Conservation (phyloP, 2,888 invertebrate species). For the Lottia gigantea region DNA sequence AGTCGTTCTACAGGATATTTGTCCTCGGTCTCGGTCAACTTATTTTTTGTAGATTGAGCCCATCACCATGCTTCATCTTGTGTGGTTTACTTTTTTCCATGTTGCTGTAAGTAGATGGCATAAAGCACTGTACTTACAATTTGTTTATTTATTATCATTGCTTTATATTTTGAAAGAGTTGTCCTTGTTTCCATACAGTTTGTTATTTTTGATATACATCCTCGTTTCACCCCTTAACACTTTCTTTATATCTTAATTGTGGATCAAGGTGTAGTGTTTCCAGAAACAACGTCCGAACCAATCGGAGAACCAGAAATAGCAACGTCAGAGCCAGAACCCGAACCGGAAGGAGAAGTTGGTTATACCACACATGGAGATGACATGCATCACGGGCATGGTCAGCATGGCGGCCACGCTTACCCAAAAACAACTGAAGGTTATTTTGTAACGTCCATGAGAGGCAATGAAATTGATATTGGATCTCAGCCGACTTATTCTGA, state of each 20-base stretch:
- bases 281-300: background rate
- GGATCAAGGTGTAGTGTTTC: background rate
- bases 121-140: constrained; percentile 1
- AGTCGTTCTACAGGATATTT: no score
- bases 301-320: background rate
- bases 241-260: constrained; percentile 6
- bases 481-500: background rate
- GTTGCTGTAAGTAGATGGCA: constrained; percentile 4
- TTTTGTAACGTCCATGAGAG: background rate
- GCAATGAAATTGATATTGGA: background rate
- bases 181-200: no score
- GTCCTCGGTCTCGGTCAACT: no score
- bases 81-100: constrained; percentile 5
- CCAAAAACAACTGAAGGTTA: no score
- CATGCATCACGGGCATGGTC: no score
- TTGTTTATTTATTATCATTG: no score
- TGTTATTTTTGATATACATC: no score
- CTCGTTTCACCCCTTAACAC: background rate
- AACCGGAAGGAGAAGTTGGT: background rate
- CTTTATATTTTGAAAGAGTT: no score
- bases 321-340: background rate
- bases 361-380: no score
- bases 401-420: no score
- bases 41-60: no score
- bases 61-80: background rate